These are phyloP conservation scores for Nannobrachium achirus DNA, from an alignment of 2,113 vertebrate genomes.

Conservation along the genomic window DNA sequence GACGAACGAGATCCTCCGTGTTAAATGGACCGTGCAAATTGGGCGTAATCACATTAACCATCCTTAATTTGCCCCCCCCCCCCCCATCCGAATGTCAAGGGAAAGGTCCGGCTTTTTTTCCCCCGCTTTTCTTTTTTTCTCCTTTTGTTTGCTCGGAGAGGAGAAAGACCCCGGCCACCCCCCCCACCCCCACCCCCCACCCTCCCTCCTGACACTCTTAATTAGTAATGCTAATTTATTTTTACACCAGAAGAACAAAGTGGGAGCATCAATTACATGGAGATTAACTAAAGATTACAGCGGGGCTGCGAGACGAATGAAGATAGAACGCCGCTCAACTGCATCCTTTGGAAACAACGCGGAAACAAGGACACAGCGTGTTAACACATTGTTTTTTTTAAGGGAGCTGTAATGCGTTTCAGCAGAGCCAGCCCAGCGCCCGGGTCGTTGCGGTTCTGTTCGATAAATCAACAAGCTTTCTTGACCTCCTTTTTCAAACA, in stretches of 20 bases:
- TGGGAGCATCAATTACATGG: constrained; percentile 51
- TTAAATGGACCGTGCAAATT: constrained; percentile 70
- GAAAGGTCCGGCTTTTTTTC: constrained; percentile 9
- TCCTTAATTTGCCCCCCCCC: constrained; percentile 58
- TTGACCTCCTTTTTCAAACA: background rate
- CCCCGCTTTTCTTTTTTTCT: constrained; percentile 34
- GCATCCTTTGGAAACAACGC: constrained; percentile 29
- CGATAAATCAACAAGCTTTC: constrained; percentile 8
- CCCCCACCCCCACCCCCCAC: constrained; percentile 27
- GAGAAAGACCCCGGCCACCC: constrained; percentile 18
- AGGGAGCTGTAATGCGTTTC: too few species aligned
- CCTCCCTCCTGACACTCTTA: constrained; percentile 55
- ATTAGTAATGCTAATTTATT: constrained; percentile 67
- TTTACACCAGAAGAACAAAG: constrained; percentile 56
- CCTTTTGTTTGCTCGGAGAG: constrained; percentile 47
- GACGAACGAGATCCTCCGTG: constrained; percentile 41
- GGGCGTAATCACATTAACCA: constrained; percentile 74
- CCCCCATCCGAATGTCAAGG: constrained; percentile 48
- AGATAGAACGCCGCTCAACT: constrained; percentile 38
- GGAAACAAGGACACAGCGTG: constrained; percentile 33
- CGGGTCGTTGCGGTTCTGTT: constrained; percentile 25
- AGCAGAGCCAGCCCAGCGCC: constrained; percentile 17
- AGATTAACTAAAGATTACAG: constrained; percentile 57
- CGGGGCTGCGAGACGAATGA: constrained; percentile 40
- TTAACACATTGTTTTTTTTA: constrained; percentile 26